phyloP scores from a whole-genome alignment of 2,113 vertebrate species.

The Sisor rabdophorus region DNA sequence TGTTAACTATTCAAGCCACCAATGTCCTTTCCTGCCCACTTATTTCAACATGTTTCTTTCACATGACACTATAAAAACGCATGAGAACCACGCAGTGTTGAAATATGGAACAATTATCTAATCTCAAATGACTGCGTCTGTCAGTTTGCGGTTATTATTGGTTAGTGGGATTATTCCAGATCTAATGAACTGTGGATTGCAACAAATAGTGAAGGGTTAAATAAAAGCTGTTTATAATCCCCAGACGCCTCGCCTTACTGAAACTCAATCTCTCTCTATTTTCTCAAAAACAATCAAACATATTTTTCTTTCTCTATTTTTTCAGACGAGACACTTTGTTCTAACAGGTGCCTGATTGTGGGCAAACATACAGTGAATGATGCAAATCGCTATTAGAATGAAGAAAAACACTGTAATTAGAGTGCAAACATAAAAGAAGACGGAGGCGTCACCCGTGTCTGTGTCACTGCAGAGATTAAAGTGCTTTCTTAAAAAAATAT shows the following conservation, averaged over 20 bases:
- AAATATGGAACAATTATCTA: neutral
- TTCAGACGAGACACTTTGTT: neutral
- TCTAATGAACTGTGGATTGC: neutral
- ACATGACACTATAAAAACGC: too few relatives aligned
- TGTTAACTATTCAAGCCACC: too few relatives aligned
- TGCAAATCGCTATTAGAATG: conserved; percentile 4
- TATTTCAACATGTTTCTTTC: too few relatives aligned
- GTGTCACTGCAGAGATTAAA: conserved; percentile 60
- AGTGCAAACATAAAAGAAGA: conserved; percentile 61
- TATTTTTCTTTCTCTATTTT: neutral
- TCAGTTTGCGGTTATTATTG: neutral
- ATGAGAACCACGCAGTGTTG: neutral
- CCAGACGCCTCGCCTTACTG: too few relatives aligned
- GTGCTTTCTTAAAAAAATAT: conserved; percentile 59
- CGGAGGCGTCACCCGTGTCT: conserved; percentile 62
- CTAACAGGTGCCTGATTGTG: conserved; percentile 18
- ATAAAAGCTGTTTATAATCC: neutral
- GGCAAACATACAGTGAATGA: conserved; percentile 2
- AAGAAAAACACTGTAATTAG: conserved; percentile 8
- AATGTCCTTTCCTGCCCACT: too few relatives aligned
- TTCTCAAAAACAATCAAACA: neutral
- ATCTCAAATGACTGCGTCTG: neutral
- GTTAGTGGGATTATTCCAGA: neutral
- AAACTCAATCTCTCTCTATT: conserved; percentile 1
- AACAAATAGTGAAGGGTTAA: neutral